Base-by-base conservation (phyloP, 1,140 invertebrate genomes). In the Trachelipus rathkii region DNA sequence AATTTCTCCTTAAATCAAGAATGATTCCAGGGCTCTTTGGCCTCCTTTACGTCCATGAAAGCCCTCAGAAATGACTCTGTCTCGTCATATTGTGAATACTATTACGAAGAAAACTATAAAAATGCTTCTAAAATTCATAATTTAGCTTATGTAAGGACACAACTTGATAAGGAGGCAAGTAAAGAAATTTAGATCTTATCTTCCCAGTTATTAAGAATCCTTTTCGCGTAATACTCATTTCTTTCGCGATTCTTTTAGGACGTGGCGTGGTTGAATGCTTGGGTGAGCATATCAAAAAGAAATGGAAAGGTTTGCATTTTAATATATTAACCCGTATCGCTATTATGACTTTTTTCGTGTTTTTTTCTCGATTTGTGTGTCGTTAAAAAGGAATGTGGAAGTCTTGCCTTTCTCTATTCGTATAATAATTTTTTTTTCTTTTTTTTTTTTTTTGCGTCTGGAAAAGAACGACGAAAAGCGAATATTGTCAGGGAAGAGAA, bases 271-370 rank as follows among this genome's bases (percentile, higher is more conserved):
- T 60, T 60, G 50, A 60, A 60, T 60, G 50, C 50, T 50, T 60
- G 11, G 50, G 11, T 60, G 50, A 19, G 50, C 50, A 60, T 60
- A 60, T 60, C 50, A 60, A 60, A 60, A 60, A 60, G 50, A 60
- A 60, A 19, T 60, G 50, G 50, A 60, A 60, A 60, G 50, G 50
- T 60, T 60, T 60, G 50, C 50, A 60, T 60, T 60, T 60, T 60
- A 60, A 60, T 60, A 60, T 60, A 60, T 60, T 60, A 60, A 60
- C 50, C n/a, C 50, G 50, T 60, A 19, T 60, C 50, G 50, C 50
- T 60, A 60, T 60, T 60, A 60, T 60, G 50, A 60, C 50, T 60
- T 60, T 60, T 8, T 33, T 33, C 33, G 33, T 33, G 33, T 6
- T 33, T 33, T 60, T 60, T 19, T 19, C 11, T 15, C 50, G 19